A percentile compares a stretch with the other conserved stretches of the same genome.
These are phyloP conservation scores for Folsomia candida DNA, from an alignment of 2,888 invertebrate species.

Conservation along the genomic window DNA sequence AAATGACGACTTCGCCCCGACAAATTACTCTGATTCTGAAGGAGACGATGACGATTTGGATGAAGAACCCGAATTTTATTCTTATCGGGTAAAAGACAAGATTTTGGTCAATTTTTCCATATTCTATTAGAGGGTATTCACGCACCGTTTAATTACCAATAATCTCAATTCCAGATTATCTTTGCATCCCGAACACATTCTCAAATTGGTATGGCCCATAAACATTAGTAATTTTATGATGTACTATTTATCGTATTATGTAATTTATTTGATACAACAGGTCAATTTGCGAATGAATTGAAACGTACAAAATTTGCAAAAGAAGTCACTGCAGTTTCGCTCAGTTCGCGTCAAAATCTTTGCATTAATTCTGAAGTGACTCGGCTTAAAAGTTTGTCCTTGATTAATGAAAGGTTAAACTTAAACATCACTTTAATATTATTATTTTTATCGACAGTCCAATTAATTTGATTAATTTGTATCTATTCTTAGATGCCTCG, in stretches of 20 bases:
- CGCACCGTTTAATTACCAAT: not conserved
- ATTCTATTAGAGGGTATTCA: not conserved
- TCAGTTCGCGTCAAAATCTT: conserved; percentile 88
- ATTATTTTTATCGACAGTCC: not conserved
- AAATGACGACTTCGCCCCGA: conserved; percentile 51
- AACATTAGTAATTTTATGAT: too few species aligned
- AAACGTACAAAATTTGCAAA: conserved; percentile 73
- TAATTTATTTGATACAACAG: too few species aligned
- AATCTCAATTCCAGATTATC: conserved; percentile 66
- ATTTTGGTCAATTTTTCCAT: not conserved
- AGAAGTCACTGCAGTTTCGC: conserved; percentile 70
- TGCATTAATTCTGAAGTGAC: conserved; percentile 82
- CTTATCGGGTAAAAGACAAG: conserved; percentile 47
- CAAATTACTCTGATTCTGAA: conserved; percentile 52
- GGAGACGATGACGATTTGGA: conserved; percentile 56
- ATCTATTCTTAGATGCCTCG: conserved; percentile 65
- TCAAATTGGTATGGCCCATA: too few species aligned
- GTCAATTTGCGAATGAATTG: conserved; percentile 92
- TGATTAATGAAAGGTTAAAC: conserved; percentile 91
- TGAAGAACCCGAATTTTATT: conserved; percentile 54
- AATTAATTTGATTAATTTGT: not conserved
- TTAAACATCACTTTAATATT: conserved; percentile 42
- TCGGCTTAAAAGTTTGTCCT: conserved; percentile 67
- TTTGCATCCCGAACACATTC: conserved; percentile 85
- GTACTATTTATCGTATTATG: too few species aligned